Evolutionary conservation across 2,113 vertebrate genomes (phyloP), one percentile per base, ranked within the genome.

Genomic region (Ia io): DNA sequence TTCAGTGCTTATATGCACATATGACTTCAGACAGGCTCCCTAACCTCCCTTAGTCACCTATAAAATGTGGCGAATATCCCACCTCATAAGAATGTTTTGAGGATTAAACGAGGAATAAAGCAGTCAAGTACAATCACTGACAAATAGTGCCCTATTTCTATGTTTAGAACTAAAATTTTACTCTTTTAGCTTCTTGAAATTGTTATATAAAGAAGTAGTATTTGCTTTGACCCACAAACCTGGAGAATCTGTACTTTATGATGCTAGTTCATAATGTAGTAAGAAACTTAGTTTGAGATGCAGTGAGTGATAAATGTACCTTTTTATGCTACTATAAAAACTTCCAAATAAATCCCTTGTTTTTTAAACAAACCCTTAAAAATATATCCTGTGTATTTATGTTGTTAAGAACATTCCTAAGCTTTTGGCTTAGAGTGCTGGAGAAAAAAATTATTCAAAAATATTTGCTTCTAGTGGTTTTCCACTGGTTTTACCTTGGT

Each of bases 101-200:
- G 42, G 73, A 73, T 71, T 90, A 71, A 90, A 71, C 40, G 59
- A 76, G 35, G 78, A 96, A 67, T 35, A 82, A 93, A 84, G 83
- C 30, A 89, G 35, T 88, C 69, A 82, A 86, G 59, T 69, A 84
- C 2, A 69, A 47, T 90, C 84, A 90, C 51, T 92, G 65, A 84
- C 84, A 87, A 78, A 76, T 13, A 84, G 44, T 28, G 10, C 30
- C 53, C 53, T 91, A 10, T 28, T 85, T 82, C 85, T 90, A 1
- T 65, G 84, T 49, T 65, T 80, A 80, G 65, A 87, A 82, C 30
- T 92, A 76, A 88, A 88, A 40, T 85, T 95, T 91, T 80, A 85
- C 88, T 94, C 53, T 92, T 20, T 95, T 53, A 93, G 53, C 35
- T 88, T 97, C 73, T 88, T 88, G 35, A 94, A 92, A 76, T 74